These are phyloP conservation scores for Anoplopoma fimbria DNA, from an alignment of 2,113 vertebrate genomes.

Conservation along the genomic window DNA sequence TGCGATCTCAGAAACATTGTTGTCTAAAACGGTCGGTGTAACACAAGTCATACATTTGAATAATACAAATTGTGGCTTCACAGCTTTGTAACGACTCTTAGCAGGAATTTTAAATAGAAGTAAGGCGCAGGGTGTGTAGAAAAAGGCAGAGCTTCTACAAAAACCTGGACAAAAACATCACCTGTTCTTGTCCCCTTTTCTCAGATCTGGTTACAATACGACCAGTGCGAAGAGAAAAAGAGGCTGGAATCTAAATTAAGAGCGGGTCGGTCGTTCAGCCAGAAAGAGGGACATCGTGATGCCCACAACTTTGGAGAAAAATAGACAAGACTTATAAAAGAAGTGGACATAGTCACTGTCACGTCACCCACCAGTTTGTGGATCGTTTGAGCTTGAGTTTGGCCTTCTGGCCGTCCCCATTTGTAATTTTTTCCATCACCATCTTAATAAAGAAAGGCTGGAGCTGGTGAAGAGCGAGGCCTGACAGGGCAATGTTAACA, in stretches of 20 bases:
- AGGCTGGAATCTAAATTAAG: conserved; percentile 65
- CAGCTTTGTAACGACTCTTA: conserved; percentile 12
- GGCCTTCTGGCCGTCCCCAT: not conserved
- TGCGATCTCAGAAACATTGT: conserved; percentile 18
- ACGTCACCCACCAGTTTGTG: too few species aligned
- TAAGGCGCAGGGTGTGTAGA: not conserved
- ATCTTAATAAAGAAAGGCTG: not conserved
- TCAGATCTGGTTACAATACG: conserved; percentile 52
- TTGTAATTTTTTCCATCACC: not conserved
- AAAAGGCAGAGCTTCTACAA: conserved; percentile 14
- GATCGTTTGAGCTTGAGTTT: not conserved
- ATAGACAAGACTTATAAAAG: too few species aligned
- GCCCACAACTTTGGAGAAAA: too few species aligned
- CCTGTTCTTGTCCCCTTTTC: conserved; percentile 8
- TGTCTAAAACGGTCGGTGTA: conserved; percentile 52
- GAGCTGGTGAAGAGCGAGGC: not conserved
- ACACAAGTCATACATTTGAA: conserved; percentile 18
- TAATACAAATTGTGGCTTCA: conserved; percentile 12
- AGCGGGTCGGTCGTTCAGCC: conserved; percentile 37
- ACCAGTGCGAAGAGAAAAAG: conserved; percentile 6
- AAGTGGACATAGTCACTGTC: too few species aligned
- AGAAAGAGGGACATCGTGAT: conserved; percentile 36
- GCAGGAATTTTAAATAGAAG: conserved; percentile 11
- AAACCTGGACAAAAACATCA: conserved; percentile 1
- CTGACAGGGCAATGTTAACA: not conserved